phyloP scores from a whole-genome alignment of 2,113 vertebrate genomes.

The Pelobates fuscus region DNA sequence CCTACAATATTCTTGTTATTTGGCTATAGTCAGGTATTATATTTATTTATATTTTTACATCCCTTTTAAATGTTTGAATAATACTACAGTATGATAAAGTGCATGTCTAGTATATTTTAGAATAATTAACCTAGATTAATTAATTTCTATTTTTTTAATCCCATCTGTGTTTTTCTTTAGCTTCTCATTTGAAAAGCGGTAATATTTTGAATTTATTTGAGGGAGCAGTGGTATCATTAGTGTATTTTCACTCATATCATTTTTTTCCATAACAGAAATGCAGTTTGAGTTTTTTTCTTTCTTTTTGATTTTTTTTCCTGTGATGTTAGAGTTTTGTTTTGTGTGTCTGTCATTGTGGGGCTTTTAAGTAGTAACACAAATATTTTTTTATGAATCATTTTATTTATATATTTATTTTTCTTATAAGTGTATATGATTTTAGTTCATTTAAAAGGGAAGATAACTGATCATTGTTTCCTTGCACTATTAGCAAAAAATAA shows the following conservation, averaged over 20 bases:
- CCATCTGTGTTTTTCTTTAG: slow-evolving; percentile 81
- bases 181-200: slow-evolving; percentile 77
- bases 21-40: background rate
- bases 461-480: slow-evolving; percentile 41
- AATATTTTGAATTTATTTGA: slow-evolving; percentile 76
- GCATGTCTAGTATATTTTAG: slow-evolving; percentile 47
- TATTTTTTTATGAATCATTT: slow-evolving; percentile 49
- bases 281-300: slow-evolving; percentile 58
- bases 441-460: slow-evolving; percentile 79
- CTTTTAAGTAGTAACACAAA: slow-evolving; percentile 53
- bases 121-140: slow-evolving; percentile 42
- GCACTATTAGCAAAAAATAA: too few species aligned
- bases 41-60: background rate
- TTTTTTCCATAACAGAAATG: slow-evolving; percentile 72
- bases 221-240: slow-evolving; percentile 60
- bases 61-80: slow-evolving; percentile 5
- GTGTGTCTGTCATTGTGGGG: slow-evolving; percentile 68
- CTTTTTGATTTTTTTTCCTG: slow-evolving; percentile 37
- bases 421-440: slow-evolving; percentile 53
- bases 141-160: slow-evolving; percentile 70
- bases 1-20: background rate
- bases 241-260: slow-evolving; percentile 56
- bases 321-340: slow-evolving; percentile 72
- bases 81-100: slow-evolving; percentile 20
- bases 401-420: slow-evolving; percentile 59